Evolutionary conservation across 2,113 vertebrate species (phyloP).

Genomic region (Henicopernis longicauda): DNA sequence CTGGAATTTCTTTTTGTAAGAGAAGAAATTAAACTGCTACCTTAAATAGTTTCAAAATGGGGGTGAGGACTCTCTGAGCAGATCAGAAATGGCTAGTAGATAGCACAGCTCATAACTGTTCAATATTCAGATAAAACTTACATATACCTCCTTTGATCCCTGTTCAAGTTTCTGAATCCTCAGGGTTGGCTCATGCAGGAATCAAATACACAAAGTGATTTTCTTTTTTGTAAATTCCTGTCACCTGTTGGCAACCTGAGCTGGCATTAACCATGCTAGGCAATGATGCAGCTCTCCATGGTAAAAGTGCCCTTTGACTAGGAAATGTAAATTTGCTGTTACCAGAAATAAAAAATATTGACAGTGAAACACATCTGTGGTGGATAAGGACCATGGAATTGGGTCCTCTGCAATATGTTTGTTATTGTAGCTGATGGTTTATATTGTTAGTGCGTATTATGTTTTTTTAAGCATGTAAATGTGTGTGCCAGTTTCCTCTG

Average conservation of each 20-base stretch:
- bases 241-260: not conserved
- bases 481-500: not conserved
- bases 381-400: not conserved
- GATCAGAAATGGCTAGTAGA: not conserved
- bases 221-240: not conserved
- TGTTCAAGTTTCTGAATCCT: not conserved
- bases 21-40: constrained; percentile 12
- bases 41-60: not conserved
- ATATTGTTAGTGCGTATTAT: not conserved
- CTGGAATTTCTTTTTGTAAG: not conserved
- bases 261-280: not conserved
- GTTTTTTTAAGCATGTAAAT: not conserved
- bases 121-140: not conserved
- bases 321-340: not conserved
- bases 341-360: not conserved
- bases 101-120: not conserved
- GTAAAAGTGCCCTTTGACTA: not conserved
- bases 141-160: not conserved
- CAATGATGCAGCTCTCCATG: not conserved
- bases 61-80: not conserved
- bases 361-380: not conserved
- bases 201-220: not conserved
- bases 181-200: not conserved
- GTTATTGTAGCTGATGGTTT: not conserved
- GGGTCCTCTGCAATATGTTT: not conserved